A percentile compares a stretch with the other conserved stretches of the same genome.
Evolutionary conservation across 2,888 invertebrate genomes (phyloP).

Genomic region (Lamproptera curius): DNA sequence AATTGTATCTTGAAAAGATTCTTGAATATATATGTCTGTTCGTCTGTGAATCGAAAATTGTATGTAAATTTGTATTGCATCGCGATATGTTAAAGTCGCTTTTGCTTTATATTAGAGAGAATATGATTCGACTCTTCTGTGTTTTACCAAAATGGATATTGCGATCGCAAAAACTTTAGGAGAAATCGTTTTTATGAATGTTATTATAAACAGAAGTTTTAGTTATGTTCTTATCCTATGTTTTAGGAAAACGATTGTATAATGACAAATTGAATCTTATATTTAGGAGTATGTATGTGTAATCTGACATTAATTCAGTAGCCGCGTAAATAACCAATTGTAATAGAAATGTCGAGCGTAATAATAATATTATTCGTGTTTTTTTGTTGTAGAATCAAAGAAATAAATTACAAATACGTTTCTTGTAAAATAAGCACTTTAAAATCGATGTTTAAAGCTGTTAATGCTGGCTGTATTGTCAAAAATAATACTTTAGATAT

Average conservation of each 20-base stretch:
- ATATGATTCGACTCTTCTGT: slow-evolving; percentile 61
- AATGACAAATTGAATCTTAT: background rate
- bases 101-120: slow-evolving; percentile 38
- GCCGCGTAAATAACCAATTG: too few species aligned
- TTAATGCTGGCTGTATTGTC: too few species aligned
- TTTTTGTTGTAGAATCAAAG: too few species aligned
- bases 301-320: background rate
- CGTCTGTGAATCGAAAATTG: slow-evolving; percentile 2
- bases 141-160: slow-evolving; percentile 53
- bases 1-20: background rate
- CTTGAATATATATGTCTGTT: background rate
- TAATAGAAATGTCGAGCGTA: too few species aligned
- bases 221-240: background rate
- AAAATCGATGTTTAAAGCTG: too few species aligned
- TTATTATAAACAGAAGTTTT: slow-evolving; percentile 24
- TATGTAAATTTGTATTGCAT: background rate
- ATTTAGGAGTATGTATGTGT: background rate
- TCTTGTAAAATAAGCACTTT: too few species aligned
- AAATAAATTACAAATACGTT: too few species aligned
- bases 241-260: background rate
- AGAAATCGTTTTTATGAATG: slow-evolving; percentile 47
- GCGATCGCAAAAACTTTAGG: slow-evolving; percentile 40
- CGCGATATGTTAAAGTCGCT: slow-evolving; percentile 22
- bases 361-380: too few species aligned
- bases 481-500: slow-evolving; percentile 3